Conservation (phyloP, 2,797 vertebrate species). For the Melanotaenia parkinsoni region DNA sequence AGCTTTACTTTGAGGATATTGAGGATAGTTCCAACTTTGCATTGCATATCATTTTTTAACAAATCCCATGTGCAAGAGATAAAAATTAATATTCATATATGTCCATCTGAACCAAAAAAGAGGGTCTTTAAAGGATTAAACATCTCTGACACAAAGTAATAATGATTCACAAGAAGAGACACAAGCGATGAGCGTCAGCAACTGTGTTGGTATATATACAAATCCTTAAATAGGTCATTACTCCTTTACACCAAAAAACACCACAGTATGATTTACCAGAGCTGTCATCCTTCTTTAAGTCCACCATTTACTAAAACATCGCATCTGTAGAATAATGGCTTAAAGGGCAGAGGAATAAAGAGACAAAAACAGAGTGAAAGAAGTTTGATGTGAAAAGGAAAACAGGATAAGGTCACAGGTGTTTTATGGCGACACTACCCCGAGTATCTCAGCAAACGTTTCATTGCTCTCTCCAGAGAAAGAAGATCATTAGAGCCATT, state of each 20-base stretch:
- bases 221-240: not conserved
- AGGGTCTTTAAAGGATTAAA: not conserved
- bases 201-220: not conserved
- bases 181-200: not conserved
- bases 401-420: slow-evolving; percentile 63
- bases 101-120: not conserved
- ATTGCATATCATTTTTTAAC: too few relatives aligned
- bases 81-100: too few relatives aligned
- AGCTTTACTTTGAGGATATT: not conserved
- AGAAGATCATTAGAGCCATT: slow-evolving; percentile 53
- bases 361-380: not conserved
- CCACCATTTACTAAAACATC: slow-evolving; percentile 11
- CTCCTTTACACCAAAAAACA: too few relatives aligned
- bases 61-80: too few relatives aligned
- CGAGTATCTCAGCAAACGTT: slow-evolving; percentile 49
- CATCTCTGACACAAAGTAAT: not conserved
- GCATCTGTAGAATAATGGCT: not conserved
- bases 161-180: not conserved
- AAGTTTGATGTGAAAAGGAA: slow-evolving; percentile 6
- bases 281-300: not conserved
- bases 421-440: slow-evolving; percentile 62
- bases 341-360: not conserved
- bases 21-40: too few relatives aligned
- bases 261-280: not conserved
- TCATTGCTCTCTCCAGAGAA: slow-evolving; percentile 44